Base-by-base conservation (phyloP, 2,797 vertebrate genomes). In the Molossus alvarezi region DNA sequence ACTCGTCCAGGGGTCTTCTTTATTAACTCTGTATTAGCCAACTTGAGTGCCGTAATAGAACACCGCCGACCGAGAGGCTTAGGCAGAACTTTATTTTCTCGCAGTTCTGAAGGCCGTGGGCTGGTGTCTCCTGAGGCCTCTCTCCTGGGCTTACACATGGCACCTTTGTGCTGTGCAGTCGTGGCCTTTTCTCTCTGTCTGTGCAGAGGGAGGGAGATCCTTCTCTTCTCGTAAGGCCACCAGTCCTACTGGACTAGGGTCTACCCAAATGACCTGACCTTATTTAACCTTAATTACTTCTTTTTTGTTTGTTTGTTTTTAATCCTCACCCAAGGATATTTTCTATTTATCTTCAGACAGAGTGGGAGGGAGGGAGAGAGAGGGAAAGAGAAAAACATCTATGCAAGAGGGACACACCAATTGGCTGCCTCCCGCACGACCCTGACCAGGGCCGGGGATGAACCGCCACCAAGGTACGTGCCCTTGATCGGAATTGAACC, bases 241-340 rank as follows among this genome's bases (percentile, higher is more conserved):
- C 9, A 25, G 15, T 73, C 73, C 37, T 82, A 53, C 11, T 83
- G 41, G 29, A 33, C 72, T n/a, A 62, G n/a, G 13, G 57, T 57
- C 33, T 9, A 21, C 7, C 11, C 51, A 67, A 21, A 79, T 21
- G 84, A 86, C 48, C 48, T 25, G 84, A 79, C 33, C 64, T 90
- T 58, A 92, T 83, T 96, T 58, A 91, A 82, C 62, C 86, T 82
- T 79, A 89, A 48, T 79, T 55, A 86, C 37, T 53, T 53, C 8
- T 94, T 76, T 58, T 45, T 45, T 3, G 41, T 45, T 45, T 45
- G 41, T 45, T 45, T 45, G 41, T 45, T 5, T 45, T 45, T 45
- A 45, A 45, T 45, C 41, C 41, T 45, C 41, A 45, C 41, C 41
- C 41, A 45, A 45, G 41, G 41, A 45, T 45, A 45, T 45, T 45